A percentile compares a stretch with the other conserved stretches of the same genome.
Evolutionary conservation across 1,140 invertebrate species (phyloP).

Genomic region (Cecropterus lyciades): DNA sequence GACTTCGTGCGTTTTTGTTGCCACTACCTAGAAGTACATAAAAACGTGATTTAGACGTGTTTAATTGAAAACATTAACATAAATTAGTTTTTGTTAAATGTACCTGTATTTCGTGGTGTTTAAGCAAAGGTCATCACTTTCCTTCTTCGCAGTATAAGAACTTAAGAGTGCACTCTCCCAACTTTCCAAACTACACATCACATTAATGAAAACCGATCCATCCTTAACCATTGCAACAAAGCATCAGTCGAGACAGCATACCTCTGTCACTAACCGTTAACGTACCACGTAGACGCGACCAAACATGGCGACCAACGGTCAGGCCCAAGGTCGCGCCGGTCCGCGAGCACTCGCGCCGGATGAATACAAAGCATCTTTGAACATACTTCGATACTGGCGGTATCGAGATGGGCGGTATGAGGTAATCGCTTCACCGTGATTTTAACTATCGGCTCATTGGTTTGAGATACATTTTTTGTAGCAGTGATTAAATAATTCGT

Average conservation of each 20-base stretch:
- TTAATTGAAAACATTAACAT: too few relatives aligned
- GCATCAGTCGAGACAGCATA: not conserved
- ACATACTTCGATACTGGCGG: too few relatives aligned
- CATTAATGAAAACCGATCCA: not conserved
- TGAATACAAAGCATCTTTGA: not conserved
- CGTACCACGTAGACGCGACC: not conserved
- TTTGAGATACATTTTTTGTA: too few relatives aligned
- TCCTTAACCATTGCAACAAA: not conserved
- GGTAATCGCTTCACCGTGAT: not conserved
- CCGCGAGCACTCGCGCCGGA: not conserved
- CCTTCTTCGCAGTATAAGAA: too few relatives aligned
- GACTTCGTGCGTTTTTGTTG: too few relatives aligned
- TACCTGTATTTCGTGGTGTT: too few relatives aligned
- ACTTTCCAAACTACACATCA: not conserved
- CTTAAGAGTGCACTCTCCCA: not conserved
- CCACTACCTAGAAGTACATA: too few relatives aligned
- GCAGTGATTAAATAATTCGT: not conserved
- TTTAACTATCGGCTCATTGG: not conserved
- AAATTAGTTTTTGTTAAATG: too few relatives aligned
- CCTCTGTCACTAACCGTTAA: not conserved
- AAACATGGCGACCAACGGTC: not conserved
- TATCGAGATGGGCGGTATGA: not conserved
- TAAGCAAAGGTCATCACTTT: too few relatives aligned
- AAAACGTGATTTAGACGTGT: too few relatives aligned
- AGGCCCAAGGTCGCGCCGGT: not conserved